Evolutionary conservation across 2,797 vertebrate species (phyloP).

Genomic region (Siniperca undulata): DNA sequence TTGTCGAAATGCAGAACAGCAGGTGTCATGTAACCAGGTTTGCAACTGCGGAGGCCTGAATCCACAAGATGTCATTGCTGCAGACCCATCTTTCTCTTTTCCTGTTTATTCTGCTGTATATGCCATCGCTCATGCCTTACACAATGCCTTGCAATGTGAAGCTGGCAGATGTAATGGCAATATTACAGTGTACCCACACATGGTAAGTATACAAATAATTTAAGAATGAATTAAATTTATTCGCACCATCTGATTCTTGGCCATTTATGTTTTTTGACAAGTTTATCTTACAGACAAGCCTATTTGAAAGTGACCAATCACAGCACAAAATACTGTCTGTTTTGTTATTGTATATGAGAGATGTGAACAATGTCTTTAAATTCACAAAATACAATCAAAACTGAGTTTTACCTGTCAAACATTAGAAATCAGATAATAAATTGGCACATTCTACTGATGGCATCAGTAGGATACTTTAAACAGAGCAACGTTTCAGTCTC

Average conservation of each 20-base stretch:
- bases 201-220: conserved; percentile 78
- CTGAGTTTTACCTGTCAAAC: not conserved
- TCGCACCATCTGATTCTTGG: not conserved
- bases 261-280: not conserved
- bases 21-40: conserved; percentile 73
- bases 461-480: not conserved
- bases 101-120: conserved; percentile 85
- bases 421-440: not conserved
- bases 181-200: conserved; percentile 81
- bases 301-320: not conserved
- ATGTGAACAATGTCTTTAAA: no score
- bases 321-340: not conserved
- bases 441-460: not conserved
- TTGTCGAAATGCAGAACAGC: conserved; percentile 5
- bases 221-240: not conserved
- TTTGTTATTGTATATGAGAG: not conserved
- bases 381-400: not conserved
- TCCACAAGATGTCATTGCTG: conserved; percentile 2
- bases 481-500: not conserved
- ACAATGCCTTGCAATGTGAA: conserved; percentile 84
- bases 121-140: conserved; percentile 85
- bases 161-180: conserved; percentile 68
- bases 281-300: not conserved
- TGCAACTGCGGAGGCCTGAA: conserved; percentile 74
- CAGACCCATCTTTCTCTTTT: conserved; percentile 79